Percentiles rank a stretch among this genome's conserved stretches.
Conservation (phyloP, 1,140 invertebrate species). For the Thaumetopoea pityocampa region DNA sequence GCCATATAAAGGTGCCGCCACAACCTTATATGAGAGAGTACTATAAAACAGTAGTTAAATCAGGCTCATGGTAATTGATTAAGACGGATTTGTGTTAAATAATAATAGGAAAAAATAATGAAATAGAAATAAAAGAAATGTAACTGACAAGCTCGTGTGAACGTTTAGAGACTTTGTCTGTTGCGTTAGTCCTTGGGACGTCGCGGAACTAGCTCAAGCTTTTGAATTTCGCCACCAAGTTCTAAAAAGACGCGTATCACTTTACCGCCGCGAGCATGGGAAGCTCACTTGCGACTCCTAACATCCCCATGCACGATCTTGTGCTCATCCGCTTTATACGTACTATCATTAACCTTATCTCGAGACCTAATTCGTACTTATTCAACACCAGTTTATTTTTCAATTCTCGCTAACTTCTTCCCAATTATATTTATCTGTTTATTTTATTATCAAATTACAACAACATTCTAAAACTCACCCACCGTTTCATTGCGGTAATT, state of each 20-base stretch:
- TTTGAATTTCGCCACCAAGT: slow-evolving; percentile 16
- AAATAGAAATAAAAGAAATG: too few species aligned
- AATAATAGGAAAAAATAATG: too few species aligned
- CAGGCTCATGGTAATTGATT: too few species aligned
- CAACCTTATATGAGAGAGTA: too few species aligned
- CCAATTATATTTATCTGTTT: neutral
- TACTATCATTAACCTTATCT: slow-evolving; percentile 18
- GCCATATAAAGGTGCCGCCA: too few species aligned
- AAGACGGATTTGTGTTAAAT: too few species aligned
- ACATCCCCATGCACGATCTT: slow-evolving; percentile 19
- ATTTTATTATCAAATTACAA: slow-evolving; percentile 8
- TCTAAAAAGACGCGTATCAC: slow-evolving; percentile 24
- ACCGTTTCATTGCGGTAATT: slow-evolving; percentile 16
- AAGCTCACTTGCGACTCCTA: slow-evolving; percentile 26
- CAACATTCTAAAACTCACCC: slow-evolving; percentile 6
- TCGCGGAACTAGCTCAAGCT: slow-evolving; percentile 16
- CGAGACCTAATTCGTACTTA: slow-evolving; percentile 17
- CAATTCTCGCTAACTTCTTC: neutral
- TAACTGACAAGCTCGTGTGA: slow-evolving; percentile 1
- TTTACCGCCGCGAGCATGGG: slow-evolving; percentile 18
- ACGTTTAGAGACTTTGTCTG: slow-evolving; percentile 19
- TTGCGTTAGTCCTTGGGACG: neutral
- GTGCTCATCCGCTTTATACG: slow-evolving; percentile 4
- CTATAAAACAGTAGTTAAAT: too few species aligned
- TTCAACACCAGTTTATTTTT: slow-evolving; percentile 3